phyloP scores from a whole-genome alignment of 2,888 invertebrate species.

The Venusia cambrica region DNA sequence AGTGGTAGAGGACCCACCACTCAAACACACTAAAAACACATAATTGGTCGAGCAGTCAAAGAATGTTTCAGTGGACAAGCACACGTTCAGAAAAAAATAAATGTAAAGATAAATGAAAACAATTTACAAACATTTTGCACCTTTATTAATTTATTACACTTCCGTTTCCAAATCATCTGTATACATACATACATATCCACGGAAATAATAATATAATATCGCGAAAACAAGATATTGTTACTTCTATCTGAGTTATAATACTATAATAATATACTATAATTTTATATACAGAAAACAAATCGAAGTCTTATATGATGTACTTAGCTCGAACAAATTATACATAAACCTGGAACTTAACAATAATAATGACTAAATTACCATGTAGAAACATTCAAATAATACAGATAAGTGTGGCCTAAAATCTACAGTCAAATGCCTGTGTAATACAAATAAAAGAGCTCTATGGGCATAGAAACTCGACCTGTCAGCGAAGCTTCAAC shows the following conservation, averaged over 20 bases:
- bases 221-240: conserved; percentile 34
- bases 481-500: conserved; percentile 15
- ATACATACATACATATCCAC: conserved; percentile 62
- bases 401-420: conserved; percentile 14
- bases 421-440: conserved; percentile 19
- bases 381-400: conserved; percentile 10
- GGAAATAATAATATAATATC: conserved; percentile 63
- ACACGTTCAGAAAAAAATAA: too few species aligned
- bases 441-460: conserved; percentile 16
- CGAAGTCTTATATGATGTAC: conserved; percentile 22
- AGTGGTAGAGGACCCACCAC: too few species aligned
- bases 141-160: conserved; percentile 72
- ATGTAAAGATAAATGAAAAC: conserved; percentile 13
- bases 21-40: too few species aligned
- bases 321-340: conserved; percentile 20
- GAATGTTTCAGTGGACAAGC: too few species aligned
- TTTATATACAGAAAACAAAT: conserved; percentile 30
- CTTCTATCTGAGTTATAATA: conserved; percentile 26
- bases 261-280: conserved; percentile 28
- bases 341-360: conserved; percentile 14
- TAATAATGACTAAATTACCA: conserved; percentile 11
- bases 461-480: conserved; percentile 17
- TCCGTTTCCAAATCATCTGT: conserved; percentile 55
- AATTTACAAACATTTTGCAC: conserved; percentile 27
- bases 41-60: too few species aligned